Base-by-base conservation (phyloP, 2,113 vertebrate genomes). In the Nothocercus julius region DNA sequence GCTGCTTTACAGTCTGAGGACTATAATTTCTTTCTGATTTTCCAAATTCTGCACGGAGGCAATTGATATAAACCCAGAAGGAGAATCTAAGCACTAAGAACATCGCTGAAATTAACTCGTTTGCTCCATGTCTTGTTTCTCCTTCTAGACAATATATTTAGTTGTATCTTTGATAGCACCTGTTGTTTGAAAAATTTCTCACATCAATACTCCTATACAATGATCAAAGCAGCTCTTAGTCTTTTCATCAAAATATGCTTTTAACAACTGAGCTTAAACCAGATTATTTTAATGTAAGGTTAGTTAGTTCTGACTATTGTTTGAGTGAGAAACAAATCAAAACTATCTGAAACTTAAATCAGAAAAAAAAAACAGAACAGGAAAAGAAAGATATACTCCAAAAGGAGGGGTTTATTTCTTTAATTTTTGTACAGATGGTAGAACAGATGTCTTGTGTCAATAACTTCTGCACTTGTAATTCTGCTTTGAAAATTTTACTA, bases 391-490 rank as follows among this genome's bases (percentile, higher is more conserved):
- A 66, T 53, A 28, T 54, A 5, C 53, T 94, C 62, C 67, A 85
- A 85, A 80, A 94, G 5, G 36, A 14, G 45, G 36, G 21, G 63
- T 45, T 95, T 96, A 61, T 72, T 90, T 92, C 54, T 93, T 93
- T 34, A 70, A 4, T 90, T 92, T 85, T 69, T 80, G 20, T 81
- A 66, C 93, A 97, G 88, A 94, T 97, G 95, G 91, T 95, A 45
- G 28, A 89, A 96, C 94, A 97, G 96, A 95, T 97, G 95, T 92
- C 92, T 96, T 58, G 38, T 93, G 95, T 85, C 93, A 94, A 75
- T 92, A 82, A 78, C 28, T 87, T 90, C 73, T 87, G 84, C 97
- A 96, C 74, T 77, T 74, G 83, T 93, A 81, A 73, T 66, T 89
- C 92, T 93, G 17, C 44, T 82, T 93, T 95, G 62, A 96, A 80